A percentile compares a stretch with the other conserved stretches of the same genome.
phyloP scores from a whole-genome alignment of 2,113 vertebrate genomes.

The Corythornis vintsioides region DNA sequence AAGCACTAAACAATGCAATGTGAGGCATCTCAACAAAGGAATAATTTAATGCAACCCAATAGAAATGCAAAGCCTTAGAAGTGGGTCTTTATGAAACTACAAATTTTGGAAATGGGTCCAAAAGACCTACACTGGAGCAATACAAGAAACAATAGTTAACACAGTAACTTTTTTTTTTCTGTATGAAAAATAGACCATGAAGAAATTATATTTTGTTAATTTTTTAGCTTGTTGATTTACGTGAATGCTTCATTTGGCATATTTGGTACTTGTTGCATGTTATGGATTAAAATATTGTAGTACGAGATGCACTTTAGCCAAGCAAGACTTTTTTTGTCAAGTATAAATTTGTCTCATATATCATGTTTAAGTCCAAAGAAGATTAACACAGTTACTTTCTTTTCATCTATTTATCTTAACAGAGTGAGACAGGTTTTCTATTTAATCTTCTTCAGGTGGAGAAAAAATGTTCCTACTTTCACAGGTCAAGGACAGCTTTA shows the following conservation, averaged over 20 bases:
- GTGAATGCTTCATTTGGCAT: constrained; percentile 10
- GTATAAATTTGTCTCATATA: constrained; percentile 41
- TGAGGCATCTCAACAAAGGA: constrained; percentile 68
- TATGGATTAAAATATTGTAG: constrained; percentile 27
- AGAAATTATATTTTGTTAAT: constrained; percentile 26
- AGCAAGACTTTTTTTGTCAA: background rate
- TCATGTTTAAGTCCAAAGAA: constrained; percentile 43
- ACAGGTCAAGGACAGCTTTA: background rate
- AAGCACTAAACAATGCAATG: constrained; percentile 73
- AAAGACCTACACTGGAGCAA: constrained; percentile 61
- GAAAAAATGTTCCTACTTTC: background rate
- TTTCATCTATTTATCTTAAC: constrained; percentile 13
- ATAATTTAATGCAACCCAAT: constrained; percentile 72
- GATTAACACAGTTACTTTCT: background rate
- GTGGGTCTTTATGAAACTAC: constrained; percentile 70
- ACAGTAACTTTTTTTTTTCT: constrained; percentile 50
- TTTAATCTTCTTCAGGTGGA: background rate
- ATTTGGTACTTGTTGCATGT: constrained; percentile 12
- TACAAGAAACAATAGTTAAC: constrained; percentile 57
- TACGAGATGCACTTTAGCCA: background rate
- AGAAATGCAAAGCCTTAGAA: constrained; percentile 70
- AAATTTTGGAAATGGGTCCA: constrained; percentile 53
- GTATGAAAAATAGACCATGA: constrained; percentile 63
- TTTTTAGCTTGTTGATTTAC: constrained; percentile 55
- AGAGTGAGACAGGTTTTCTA: background rate